A percentile compares a stretch with the other conserved stretches of the same genome.
Conservation (phyloP, 2,888 invertebrate species). For the Podotricha telesiphe region DNA sequence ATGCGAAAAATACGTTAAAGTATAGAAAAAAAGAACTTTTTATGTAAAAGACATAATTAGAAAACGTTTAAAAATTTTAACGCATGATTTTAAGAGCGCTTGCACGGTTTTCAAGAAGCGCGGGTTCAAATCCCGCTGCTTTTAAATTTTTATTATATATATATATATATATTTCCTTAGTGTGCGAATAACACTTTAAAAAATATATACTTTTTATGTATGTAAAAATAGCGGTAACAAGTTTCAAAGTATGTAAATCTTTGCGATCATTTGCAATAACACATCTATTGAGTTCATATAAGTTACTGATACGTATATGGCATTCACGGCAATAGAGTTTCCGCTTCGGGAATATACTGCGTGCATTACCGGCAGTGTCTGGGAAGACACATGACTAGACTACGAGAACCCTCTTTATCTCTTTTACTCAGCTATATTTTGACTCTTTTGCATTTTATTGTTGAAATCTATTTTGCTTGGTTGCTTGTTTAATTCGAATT, state of each 20-base stretch:
- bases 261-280: constrained; percentile 3
- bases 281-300: constrained; percentile 11
- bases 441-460: constrained; percentile 14
- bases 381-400: constrained; percentile 55
- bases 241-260: background rate
- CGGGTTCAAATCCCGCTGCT: too few relatives aligned
- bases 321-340: constrained; percentile 34
- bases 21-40: too few relatives aligned
- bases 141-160: too few relatives aligned
- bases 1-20: too few relatives aligned
- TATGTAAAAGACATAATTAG: too few relatives aligned
- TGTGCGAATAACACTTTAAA: too few relatives aligned
- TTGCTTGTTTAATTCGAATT: background rate
- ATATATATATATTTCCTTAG: too few relatives aligned
- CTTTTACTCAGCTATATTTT: constrained; percentile 31
- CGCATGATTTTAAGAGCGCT: too few relatives aligned
- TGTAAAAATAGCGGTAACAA: too few relatives aligned
- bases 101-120: too few relatives aligned
- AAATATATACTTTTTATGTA: too few relatives aligned
- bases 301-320: constrained; percentile 15
- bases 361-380: constrained; percentile 60
- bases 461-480: background rate
- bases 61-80: too few relatives aligned
- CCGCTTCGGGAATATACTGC: constrained; percentile 55
- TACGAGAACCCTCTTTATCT: constrained; percentile 49